These are phyloP conservation scores for Aricia artaxerxes DNA, from an alignment of 2,888 invertebrate genomes.

Conservation along the genomic window DNA sequence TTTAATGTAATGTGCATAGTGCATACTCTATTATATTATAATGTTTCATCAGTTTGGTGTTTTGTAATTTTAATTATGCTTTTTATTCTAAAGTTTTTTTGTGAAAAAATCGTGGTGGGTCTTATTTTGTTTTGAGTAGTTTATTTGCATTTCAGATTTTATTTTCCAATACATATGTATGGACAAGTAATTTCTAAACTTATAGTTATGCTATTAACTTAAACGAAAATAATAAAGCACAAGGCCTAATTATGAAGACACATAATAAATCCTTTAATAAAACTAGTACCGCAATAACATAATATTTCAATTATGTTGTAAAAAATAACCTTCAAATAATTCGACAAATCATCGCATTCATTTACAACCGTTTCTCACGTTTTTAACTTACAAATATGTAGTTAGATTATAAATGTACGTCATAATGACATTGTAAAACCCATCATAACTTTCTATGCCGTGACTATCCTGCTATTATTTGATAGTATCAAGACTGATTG, in stretches of 20 bases:
- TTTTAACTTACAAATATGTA: constrained; percentile 3
- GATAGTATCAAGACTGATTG: constrained; percentile 55
- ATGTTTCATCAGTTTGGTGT: no score
- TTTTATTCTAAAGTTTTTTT: no score
- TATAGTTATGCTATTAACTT: not conserved
- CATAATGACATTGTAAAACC: constrained; percentile 14
- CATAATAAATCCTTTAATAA: not conserved
- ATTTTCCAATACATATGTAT: not conserved
- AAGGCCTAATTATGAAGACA: not conserved
- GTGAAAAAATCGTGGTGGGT: no score
- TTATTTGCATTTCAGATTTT: no score
- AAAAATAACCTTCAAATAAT: constrained; percentile 6
- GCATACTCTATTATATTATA: no score
- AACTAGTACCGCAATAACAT: not conserved
- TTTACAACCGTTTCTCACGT: not conserved
- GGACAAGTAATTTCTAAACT: not conserved
- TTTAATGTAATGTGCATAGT: not conserved
- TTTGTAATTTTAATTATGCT: no score
- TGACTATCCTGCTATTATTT: constrained; percentile 54
- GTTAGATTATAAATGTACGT: constrained; percentile 2
- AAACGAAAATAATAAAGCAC: not conserved
- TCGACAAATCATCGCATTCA: constrained; percentile 2
- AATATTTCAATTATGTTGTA: not conserved
- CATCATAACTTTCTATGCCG: constrained; percentile 53
- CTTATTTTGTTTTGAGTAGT: no score